Base-by-base conservation (phyloP, 2,888 invertebrate species). In the Acanthoscelides obtectus region DNA sequence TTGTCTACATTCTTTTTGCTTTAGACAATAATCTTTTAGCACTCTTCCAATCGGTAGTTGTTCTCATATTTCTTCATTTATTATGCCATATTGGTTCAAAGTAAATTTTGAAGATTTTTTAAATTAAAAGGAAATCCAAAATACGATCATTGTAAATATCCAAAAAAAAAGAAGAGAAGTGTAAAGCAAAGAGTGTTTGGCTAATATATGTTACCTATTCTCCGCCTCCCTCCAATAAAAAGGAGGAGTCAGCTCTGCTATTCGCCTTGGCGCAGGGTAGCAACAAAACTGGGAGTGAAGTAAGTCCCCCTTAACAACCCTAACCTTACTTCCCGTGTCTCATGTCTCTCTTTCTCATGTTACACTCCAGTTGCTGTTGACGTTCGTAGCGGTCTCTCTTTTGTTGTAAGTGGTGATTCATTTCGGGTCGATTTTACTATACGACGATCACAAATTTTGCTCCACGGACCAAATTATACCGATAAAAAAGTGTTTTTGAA, bases 241-340 rank as follows among this genome's bases (percentile, higher is more conserved):
- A 87, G 86, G 87, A 88, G 87, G 87, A 88, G 87, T 85, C 89
- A 91, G 90, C 91, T 91, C 89, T 92, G 93, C 91, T 93, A 93
- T 90, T 94, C 93, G 86, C 95, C 95, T 89, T 96, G 95, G 95
- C 93, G 94, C 85, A 92, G 95, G 88, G 95, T 95, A 87, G 95
- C 95, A 87, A 94, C 94, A 88, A 95, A 95, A 88, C 93, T 95
- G 86, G 95, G 95, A 91, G 95, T 96, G 89, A 94, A 95, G 95
- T 95, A 94, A 94, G 95, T 95, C 86, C 87, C 86, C 78, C 5
- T 66, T 66, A n/a, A n/a, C n/a, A n/a, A 76, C 79, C 83, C 84
- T 84, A 78, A 80, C 82, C 81, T 81, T 73, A 76, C 72, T 70
- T 76, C 76, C 75, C 66, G 12, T 45, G 45, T 45, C 45, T 45